A percentile compares a stretch with the other conserved stretches of the same genome.
phyloP scores from a whole-genome alignment of 92 coral and sea anemone genomes.

The Palythoa caribaeorum region DNA sequence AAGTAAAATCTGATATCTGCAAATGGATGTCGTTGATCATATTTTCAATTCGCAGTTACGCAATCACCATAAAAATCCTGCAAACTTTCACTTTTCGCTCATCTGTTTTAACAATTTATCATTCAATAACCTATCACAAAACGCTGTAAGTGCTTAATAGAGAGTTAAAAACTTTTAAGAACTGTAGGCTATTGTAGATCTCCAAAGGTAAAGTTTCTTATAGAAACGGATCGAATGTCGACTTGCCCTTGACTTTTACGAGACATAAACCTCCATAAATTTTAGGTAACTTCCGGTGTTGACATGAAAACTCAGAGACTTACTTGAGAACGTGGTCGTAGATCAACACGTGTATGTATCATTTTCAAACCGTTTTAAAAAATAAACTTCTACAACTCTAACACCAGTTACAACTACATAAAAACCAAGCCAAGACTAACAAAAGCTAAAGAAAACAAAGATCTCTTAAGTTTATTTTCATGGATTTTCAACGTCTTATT shows the following conservation, averaged over 20 bases:
- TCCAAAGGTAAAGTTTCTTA: neutral
- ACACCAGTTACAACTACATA: too few relatives aligned
- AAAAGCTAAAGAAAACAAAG: too few relatives aligned
- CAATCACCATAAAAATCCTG: neutral
- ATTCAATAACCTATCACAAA: neutral
- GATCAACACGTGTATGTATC: neutral
- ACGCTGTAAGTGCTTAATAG: neutral
- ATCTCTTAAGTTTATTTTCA: too few relatives aligned
- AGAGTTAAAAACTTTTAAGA: neutral
- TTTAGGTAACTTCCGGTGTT: slow-evolving; percentile 25
- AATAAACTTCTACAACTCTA: too few relatives aligned
- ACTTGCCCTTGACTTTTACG: slow-evolving; percentile 20
- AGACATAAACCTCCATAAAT: neutral
- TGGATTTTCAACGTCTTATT: neutral
- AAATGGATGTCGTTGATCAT: neutral
- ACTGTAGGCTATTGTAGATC: neutral
- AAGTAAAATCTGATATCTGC: neutral
- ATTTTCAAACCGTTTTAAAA: neutral
- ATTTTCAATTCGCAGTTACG: neutral
- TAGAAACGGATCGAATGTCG: neutral
- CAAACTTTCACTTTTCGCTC: neutral
- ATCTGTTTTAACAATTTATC: neutral
- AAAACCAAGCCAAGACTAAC: too few relatives aligned
- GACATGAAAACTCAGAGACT: neutral
- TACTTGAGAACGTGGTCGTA: neutral